Evolutionary conservation across 1,140 invertebrate species (phyloP), one percentile per base, ranked within the genome.

Genomic region (Coptotermes formosanus): DNA sequence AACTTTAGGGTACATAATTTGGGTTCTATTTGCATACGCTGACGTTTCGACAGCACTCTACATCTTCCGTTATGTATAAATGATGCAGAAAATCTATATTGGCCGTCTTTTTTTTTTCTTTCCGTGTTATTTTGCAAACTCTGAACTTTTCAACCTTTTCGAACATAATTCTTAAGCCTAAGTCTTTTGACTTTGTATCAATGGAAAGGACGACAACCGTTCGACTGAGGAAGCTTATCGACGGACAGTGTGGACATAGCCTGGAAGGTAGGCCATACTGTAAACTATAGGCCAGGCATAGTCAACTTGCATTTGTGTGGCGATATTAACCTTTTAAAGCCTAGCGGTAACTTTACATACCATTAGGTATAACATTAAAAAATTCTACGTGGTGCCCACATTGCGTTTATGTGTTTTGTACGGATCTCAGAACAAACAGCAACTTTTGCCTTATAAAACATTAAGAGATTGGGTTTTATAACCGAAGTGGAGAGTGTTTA

Each of bases 61-160:
- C 25, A n/a, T 75, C 52, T n/a, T 4, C 64, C 9, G 7, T 75
- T 75, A n/a, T 75, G n/a, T 75, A 75, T 75, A 75, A 75, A 75
- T 75, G n/a, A 75, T 30, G n/a, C n/a, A 75, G n/a, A 75, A 75
- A 75, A 75, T 75, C 25, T 75, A 75, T 75, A n/a, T 75, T 30
- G 64, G 1, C 25, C 9, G 2, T 7, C 14, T 12, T 30, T 8
- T 64, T 25, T 64, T 75, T 30, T 30, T n/a, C 64, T 75, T 38
- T 38, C 38, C 38, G 38, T 4, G 64, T 75, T 75, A 75, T 75
- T 75, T 75, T 75, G 64, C 64, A 75, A 75, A 75, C 25, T 75
- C 64, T 30, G 64, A 75, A 75, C 64, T n/a, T 75, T 75, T 75
- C 64, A 75, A 75, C 64, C n/a, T 75, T n/a, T 75, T 75, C 25